Conservation (phyloP, 2,113 vertebrate genomes). For the Vidua macroura region DNA sequence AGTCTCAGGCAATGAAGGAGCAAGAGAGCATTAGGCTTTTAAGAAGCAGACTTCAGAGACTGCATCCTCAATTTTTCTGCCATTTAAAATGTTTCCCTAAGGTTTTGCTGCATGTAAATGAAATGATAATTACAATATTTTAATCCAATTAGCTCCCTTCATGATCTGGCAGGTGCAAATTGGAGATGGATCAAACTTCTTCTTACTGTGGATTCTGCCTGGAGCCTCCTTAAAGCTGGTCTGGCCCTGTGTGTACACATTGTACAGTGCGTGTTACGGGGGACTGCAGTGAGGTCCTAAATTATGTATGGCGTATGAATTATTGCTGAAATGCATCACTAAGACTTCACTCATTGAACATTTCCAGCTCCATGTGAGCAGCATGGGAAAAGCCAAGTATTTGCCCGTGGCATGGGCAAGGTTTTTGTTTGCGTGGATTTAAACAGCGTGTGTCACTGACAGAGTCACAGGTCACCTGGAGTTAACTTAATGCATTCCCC, state of each 20-base stretch:
- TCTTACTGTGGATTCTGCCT: constrained; percentile 31
- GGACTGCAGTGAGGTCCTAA: constrained; percentile 1
- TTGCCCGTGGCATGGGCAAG: not conserved
- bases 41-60: constrained; percentile 48
- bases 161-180: constrained; percentile 65
- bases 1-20: not conserved
- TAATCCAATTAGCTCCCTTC: constrained; percentile 65
- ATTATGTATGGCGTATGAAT: constrained; percentile 57
- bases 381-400: constrained; percentile 8
- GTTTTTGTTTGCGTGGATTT: constrained; percentile 8
- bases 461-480: not conserved
- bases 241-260: not conserved
- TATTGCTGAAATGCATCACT: constrained; percentile 58
- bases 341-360: not conserved
- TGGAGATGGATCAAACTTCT: constrained; percentile 55
- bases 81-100: constrained; percentile 57
- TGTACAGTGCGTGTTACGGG: not conserved
- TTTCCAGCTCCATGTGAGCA: not conserved
- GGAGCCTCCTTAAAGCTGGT: constrained; percentile 51
- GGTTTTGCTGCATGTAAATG: constrained; percentile 51
- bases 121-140: constrained; percentile 64
- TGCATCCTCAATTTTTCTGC: constrained; percentile 39
- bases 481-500: not conserved
- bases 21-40: not conserved
- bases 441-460: not conserved